Percentiles rank a stretch among this genome's conserved stretches.
Evolutionary conservation across 2,797 vertebrate species (phyloP).

Genomic region (Nyctibius grandis): DNA sequence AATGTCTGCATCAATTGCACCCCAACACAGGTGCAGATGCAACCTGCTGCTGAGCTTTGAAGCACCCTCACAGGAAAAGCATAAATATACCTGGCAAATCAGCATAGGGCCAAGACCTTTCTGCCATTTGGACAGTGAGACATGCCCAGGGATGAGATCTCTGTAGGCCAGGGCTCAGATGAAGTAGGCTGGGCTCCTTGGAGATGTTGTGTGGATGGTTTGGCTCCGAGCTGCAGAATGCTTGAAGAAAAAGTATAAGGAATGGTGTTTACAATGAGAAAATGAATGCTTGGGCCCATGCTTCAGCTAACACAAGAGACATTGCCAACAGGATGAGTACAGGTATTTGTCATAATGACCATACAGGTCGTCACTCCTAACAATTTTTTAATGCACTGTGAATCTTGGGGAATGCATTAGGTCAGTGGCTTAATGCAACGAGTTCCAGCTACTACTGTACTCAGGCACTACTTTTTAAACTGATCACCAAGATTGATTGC

Average conservation of each 20-base stretch:
- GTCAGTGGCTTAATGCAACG: background rate
- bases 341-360: background rate
- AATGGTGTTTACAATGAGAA: background rate
- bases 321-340: background rate
- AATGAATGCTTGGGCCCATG: background rate
- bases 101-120: background rate
- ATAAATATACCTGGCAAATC: background rate
- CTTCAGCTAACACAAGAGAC: background rate
- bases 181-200: background rate
- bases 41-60: background rate
- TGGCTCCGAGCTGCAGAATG: background rate
- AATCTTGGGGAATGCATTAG: background rate
- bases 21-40: background rate
- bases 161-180: background rate
- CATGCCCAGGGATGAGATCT: background rate
- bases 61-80: background rate
- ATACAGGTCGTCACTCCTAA: background rate
- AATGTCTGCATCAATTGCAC: background rate
- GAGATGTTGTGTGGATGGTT: background rate
- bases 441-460: background rate
- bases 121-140: background rate
- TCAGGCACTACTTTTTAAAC: background rate
- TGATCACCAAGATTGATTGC: background rate
- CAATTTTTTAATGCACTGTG: background rate
- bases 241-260: background rate